Conservation (phyloP, 2,113 vertebrate genomes). For the Leucoraja erinaceus region DNA sequence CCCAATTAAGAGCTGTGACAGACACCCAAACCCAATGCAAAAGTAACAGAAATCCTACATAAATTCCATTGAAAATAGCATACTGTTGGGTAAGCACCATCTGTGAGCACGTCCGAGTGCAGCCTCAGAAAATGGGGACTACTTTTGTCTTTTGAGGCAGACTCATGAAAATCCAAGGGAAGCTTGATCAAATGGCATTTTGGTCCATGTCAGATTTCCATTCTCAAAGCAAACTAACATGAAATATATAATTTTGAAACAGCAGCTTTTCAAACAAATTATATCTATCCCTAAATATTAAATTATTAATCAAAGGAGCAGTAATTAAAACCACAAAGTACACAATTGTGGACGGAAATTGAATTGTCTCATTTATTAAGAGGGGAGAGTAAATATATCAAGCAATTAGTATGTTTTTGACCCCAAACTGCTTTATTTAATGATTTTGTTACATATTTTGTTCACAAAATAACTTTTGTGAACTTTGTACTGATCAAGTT, state of each 20-base stretch:
- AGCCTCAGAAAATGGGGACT: background rate
- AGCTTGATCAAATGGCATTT: background rate
- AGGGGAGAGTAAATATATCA: background rate
- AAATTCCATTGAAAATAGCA: background rate
- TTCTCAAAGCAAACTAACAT: background rate
- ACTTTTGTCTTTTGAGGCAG: background rate
- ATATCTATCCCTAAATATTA: background rate
- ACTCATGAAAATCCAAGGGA: background rate
- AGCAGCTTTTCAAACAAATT: background rate
- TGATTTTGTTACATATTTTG: too few relatives aligned
- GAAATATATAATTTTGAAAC: background rate
- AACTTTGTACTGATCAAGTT: background rate
- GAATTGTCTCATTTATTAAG: background rate
- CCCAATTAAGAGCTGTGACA: background rate
- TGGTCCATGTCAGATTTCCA: background rate
- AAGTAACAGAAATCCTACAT: background rate
- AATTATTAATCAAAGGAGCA: background rate
- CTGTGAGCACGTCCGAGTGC: background rate
- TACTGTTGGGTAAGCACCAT: background rate
- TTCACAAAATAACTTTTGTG: background rate
- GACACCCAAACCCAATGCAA: too few relatives aligned
- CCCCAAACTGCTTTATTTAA: background rate
- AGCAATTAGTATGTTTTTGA: background rate
- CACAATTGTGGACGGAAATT: background rate
- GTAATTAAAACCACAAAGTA: constrained; percentile 8